phyloP scores from a whole-genome alignment of 2,888 invertebrate species.

The Allolobophora icterica region DNA sequence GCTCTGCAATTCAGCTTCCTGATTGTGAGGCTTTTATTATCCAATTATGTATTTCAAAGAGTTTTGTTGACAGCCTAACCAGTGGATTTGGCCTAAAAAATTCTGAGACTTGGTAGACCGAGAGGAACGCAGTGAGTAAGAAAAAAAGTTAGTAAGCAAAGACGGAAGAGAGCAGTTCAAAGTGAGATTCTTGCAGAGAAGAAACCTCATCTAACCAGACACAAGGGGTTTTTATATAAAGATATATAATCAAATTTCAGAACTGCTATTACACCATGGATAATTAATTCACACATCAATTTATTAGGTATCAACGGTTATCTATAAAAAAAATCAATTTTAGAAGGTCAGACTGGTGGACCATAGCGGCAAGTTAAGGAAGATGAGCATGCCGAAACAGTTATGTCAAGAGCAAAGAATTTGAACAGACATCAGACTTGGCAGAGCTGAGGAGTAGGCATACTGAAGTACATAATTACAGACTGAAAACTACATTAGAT shows the following conservation, averaged over 20 bases:
- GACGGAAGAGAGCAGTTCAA: not conserved
- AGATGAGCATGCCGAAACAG: not conserved
- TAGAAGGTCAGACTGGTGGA: not conserved
- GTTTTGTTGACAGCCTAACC: conserved; percentile 6
- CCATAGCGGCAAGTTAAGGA: not conserved
- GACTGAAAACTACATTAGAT: too few relatives aligned
- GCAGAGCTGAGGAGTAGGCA: too few relatives aligned
- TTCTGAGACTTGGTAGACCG: too few relatives aligned
- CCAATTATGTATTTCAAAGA: not conserved
- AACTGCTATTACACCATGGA: not conserved
- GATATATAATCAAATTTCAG: too few relatives aligned
- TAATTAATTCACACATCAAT: too few relatives aligned
- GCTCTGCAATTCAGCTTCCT: not conserved
- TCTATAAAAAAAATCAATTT: too few relatives aligned
- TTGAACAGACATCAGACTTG: too few relatives aligned
- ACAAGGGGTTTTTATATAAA: not conserved
- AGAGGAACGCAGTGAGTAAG: not conserved
- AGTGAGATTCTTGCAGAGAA: not conserved
- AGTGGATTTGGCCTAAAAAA: not conserved
- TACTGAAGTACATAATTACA: too few relatives aligned
- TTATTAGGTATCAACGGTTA: too few relatives aligned
- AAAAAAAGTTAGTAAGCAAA: not conserved
- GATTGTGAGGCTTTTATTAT: not conserved
- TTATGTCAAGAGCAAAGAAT: not conserved
- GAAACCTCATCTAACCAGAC: not conserved